A percentile compares a stretch with the other conserved stretches of the same genome.
Evolutionary conservation across 2,888 invertebrate genomes (phyloP).

Genomic region (Athalia circularis): DNA sequence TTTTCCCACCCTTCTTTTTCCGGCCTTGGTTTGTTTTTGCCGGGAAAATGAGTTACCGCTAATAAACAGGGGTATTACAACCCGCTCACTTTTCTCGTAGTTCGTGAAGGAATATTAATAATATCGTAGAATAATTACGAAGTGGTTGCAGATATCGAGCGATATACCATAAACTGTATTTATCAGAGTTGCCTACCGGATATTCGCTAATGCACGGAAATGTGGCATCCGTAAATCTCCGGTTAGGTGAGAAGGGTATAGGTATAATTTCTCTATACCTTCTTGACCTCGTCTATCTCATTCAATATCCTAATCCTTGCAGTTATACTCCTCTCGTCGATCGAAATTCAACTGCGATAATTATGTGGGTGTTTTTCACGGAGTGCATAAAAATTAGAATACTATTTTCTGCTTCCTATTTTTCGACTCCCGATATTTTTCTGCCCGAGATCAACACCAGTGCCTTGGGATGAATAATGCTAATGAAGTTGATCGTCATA

Average conservation of each 20-base stretch:
- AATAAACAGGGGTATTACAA: no score
- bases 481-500: no score
- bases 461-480: no score
- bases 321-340: background rate
- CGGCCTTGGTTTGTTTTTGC: no score
- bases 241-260: background rate
- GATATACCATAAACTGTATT: constrained; percentile 13
- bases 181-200: constrained; percentile 30
- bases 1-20: no score
- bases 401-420: background rate
- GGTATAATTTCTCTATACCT: background rate
- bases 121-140: no score
- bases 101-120: no score
- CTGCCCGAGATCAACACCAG: background rate
- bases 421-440: background rate
- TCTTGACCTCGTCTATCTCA: background rate
- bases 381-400: background rate
- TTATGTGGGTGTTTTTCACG: background rate
- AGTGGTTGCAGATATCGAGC: no score
- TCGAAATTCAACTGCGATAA: constrained; percentile 27
- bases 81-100: no score
- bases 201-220: constrained; percentile 37
- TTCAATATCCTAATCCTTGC: background rate
- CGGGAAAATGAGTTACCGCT: no score
- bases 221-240: constrained; percentile 23